A percentile compares a stretch with the other conserved stretches of the same genome.
These are phyloP conservation scores for Tachuris rubrigastra DNA, from an alignment of 2,113 vertebrate species.

Conservation along the genomic window DNA sequence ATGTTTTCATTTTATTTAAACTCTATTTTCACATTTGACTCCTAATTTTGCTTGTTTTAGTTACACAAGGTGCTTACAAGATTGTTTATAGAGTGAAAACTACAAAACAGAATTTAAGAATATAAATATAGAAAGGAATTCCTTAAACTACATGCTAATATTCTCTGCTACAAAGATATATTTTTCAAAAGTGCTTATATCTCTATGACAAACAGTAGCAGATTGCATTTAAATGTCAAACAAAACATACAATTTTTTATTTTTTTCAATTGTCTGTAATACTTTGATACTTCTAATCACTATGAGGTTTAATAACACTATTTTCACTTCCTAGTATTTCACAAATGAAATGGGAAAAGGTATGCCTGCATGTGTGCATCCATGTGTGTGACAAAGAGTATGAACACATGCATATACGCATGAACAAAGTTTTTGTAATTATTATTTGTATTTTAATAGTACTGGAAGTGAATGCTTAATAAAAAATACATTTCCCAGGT, in stretches of 20 bases:
- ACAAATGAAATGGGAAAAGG: conserved; percentile 9
- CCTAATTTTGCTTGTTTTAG: conserved; percentile 32
- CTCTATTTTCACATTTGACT: conserved; percentile 70
- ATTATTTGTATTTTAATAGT: background rate
- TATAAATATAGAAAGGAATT: conserved; percentile 67
- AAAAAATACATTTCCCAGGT: background rate
- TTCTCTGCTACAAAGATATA: conserved; percentile 68
- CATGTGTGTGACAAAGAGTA: background rate
- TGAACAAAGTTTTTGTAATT: conserved; percentile 6
- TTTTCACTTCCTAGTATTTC: conserved; percentile 33
- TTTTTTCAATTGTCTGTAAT: conserved; percentile 21
- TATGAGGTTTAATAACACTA: conserved; percentile 36
- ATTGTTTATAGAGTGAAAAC: conserved; percentile 30
- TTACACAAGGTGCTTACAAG: conserved; percentile 61
- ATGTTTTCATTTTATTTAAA: conserved; percentile 46
- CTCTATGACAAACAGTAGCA: conserved; percentile 67
- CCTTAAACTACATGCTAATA: conserved; percentile 54
- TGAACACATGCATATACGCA: background rate
- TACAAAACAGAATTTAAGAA: conserved; percentile 47
- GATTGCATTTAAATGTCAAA: conserved; percentile 65
- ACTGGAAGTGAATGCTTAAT: background rate
- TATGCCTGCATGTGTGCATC: background rate
- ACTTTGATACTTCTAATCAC: conserved; percentile 35
- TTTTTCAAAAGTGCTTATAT: conserved; percentile 68
- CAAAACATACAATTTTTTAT: background rate